These are phyloP conservation scores for Pelmatolapia mariae DNA, from an alignment of 2,113 vertebrate genomes.

Conservation along the genomic window DNA sequence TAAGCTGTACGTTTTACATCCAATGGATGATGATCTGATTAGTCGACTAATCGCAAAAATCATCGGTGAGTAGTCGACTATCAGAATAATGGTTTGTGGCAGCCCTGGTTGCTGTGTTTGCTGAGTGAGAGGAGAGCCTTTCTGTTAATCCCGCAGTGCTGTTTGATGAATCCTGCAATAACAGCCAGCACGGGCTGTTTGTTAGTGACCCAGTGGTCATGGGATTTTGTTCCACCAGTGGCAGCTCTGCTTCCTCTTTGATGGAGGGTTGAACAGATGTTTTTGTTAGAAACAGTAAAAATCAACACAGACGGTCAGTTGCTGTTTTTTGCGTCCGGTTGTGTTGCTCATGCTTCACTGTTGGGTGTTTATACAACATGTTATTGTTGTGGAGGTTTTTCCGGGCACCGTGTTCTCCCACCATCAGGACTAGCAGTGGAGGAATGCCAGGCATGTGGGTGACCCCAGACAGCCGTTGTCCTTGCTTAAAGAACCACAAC, in stretches of 20 bases:
- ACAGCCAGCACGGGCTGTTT: not conserved
- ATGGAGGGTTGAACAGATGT: not conserved
- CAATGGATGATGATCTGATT: too few relatives aligned
- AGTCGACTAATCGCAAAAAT: too few relatives aligned
- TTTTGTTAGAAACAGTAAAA: not conserved
- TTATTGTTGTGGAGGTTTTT: not conserved
- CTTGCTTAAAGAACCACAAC: slow-evolving; percentile 49
- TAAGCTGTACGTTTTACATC: too few relatives aligned
- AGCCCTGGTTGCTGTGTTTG: too few relatives aligned
- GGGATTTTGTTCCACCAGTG: not conserved
- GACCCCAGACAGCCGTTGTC: slow-evolving; percentile 58
- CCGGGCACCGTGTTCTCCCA: not conserved
- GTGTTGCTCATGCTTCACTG: not conserved
- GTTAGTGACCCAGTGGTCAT: not conserved
- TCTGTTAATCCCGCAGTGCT: not conserved
- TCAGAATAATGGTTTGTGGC: too few relatives aligned
- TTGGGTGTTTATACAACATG: not conserved
- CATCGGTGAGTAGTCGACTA: too few relatives aligned
- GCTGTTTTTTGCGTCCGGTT: not conserved
- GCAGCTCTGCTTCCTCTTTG: not conserved
- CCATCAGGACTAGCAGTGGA: slow-evolving; percentile 6
- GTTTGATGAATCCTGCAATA: not conserved
- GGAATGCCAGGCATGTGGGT: slow-evolving; percentile 63
- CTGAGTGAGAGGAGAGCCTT: not conserved
- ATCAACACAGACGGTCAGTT: not conserved